A percentile compares a stretch with the other conserved stretches of the same genome.
These are phyloP conservation scores for Micropterix aruncella DNA, from an alignment of 2,888 invertebrate species.

Conservation along the genomic window DNA sequence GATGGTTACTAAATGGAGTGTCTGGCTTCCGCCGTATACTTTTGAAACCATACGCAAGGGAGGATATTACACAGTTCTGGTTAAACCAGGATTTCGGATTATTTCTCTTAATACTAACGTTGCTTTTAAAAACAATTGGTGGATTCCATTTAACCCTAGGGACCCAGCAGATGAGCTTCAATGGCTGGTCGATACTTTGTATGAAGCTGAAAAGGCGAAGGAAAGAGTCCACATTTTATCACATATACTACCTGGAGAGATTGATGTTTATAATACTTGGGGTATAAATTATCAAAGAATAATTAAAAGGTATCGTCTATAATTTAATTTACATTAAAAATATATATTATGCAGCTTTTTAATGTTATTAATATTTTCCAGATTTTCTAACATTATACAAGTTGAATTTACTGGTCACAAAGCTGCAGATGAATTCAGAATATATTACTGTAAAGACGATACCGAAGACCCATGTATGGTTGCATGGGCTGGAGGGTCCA, in stretches of 20 bases:
- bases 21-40: conserved; percentile 50
- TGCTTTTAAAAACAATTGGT: conserved; percentile 61
- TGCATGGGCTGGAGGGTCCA: conserved; percentile 73
- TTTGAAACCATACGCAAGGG: conserved; percentile 43
- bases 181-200: conserved; percentile 65
- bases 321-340: no score
- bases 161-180: conserved; percentile 64
- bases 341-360: no score
- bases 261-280: conserved; percentile 58
- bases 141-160: conserved; percentile 54
- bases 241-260: conserved; percentile 72
- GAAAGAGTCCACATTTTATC: conserved; percentile 74
- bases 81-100: conserved; percentile 55
- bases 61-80: conserved; percentile 63
- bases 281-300: conserved; percentile 51
- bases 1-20: conserved; percentile 53
- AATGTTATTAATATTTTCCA: no score
- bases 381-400: conserved; percentile 59
- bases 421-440: conserved; percentile 58
- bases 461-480: conserved; percentile 45
- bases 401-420: conserved; percentile 77
- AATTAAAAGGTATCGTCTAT: conserved; percentile 43
- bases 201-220: conserved; percentile 53
- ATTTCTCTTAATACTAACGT: conserved; percentile 73
- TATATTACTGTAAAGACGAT: conserved; percentile 47